Evolutionary conservation across 2,797 vertebrate genomes (phyloP).

Genomic region (Geotrypetes seraphini): DNA sequence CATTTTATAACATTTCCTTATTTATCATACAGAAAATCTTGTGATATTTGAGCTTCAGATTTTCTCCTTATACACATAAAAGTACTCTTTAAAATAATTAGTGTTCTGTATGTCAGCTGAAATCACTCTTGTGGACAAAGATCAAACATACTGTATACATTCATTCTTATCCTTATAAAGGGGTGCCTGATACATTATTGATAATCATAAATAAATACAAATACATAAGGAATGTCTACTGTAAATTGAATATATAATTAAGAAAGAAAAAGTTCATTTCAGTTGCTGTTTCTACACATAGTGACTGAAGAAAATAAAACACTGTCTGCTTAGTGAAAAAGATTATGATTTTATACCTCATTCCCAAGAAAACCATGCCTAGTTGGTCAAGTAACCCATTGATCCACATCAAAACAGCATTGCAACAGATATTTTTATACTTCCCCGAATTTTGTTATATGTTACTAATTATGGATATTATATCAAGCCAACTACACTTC

Average conservation of each 20-base stretch:
- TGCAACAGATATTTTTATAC: slow-evolving; percentile 40
- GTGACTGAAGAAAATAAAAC: slow-evolving; percentile 65
- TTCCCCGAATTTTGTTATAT: slow-evolving; percentile 36
- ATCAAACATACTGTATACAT: slow-evolving; percentile 81
- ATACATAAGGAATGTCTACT: slow-evolving; percentile 97
- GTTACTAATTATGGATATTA: slow-evolving; percentile 55
- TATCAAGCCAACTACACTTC: slow-evolving; percentile 69
- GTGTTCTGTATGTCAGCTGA: slow-evolving; percentile 88
- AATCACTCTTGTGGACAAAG: slow-evolving; percentile 80
- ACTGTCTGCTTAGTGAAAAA: slow-evolving; percentile 53
- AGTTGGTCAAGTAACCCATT: too few species aligned
- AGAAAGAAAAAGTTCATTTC: slow-evolving; percentile 75
- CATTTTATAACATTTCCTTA: slow-evolving; percentile 61
- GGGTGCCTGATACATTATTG: slow-evolving; percentile 71
- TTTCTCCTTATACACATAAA: slow-evolving; percentile 51
- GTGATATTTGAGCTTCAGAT: slow-evolving; percentile 72
- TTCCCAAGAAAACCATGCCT: slow-evolving; percentile 31
- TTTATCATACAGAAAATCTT: slow-evolving; percentile 63
- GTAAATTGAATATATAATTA: slow-evolving; percentile 63
- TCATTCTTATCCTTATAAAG: slow-evolving; percentile 69
- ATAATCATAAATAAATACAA: slow-evolving; percentile 99
- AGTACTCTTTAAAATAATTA: slow-evolving; percentile 76
- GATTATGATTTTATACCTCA: slow-evolving; percentile 52
- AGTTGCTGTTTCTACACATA: slow-evolving; percentile 72
- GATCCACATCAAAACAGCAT: too few species aligned